Conservation (phyloP, 2,888 invertebrate genomes). For the Cyclophora albipunctata region DNA sequence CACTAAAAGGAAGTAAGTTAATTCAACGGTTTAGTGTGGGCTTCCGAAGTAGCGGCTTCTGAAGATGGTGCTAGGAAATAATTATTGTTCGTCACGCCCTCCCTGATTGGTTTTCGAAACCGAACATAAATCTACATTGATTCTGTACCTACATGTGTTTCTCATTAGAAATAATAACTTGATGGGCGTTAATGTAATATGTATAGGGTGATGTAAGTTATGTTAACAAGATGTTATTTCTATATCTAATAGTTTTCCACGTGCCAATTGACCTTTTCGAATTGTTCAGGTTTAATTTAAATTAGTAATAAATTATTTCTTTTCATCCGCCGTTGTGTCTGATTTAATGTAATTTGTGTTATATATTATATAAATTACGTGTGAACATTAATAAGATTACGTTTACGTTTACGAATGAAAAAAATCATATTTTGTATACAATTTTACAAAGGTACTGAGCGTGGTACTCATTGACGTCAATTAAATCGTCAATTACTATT, state of each 20-base stretch:
- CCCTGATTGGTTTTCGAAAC: slow-evolving; percentile 69
- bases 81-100: slow-evolving; percentile 64
- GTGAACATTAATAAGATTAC: no score
- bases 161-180: slow-evolving; percentile 50
- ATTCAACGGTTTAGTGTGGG: slow-evolving; percentile 26
- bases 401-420: no score
- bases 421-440: no score
- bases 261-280: no score
- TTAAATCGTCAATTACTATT: no score
- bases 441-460: no score
- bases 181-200: slow-evolving; percentile 37
- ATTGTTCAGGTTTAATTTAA: no score
- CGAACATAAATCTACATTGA: slow-evolving; percentile 57
- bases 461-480: no score
- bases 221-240: slow-evolving; percentile 18
- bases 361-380: no score
- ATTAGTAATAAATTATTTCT: no score
- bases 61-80: slow-evolving; percentile 71
- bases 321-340: no score
- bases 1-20: slow-evolving; percentile 48
- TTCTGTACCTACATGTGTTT: slow-evolving; percentile 48
- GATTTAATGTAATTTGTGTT: no score
- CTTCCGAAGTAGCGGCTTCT: slow-evolving; percentile 58
- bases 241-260: slow-evolving; percentile 2
- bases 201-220: slow-evolving; percentile 25